Base-by-base conservation (phyloP, 2,888 invertebrate species). In the Augochlorella aurata region DNA sequence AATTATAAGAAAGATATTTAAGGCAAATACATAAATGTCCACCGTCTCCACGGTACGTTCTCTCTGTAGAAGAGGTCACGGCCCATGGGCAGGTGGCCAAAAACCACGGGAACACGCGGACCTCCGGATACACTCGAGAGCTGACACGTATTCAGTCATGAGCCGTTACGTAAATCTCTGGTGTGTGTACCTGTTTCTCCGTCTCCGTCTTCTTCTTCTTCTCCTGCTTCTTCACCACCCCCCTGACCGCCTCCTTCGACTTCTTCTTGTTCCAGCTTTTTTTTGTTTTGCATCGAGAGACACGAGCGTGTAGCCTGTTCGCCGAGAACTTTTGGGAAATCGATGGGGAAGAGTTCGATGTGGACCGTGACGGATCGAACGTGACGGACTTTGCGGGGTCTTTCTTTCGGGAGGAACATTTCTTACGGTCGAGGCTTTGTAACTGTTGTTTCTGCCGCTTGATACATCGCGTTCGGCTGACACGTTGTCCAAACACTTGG, bases 71-170 rank as follows among this genome's bases (percentile, higher is more conserved):
- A 78, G 89, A 87, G 91, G 92, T 91, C 91, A 90, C 86, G 90
- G 88, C 89, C 88, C 88, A 85, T 76, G 84, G 89, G 91, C 92
- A 91, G 91, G 91, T 91, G 92, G 89, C 89, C 90, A 78, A 88
- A 89, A 84, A 79, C 79, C 77, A 49, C 82, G 58, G 14, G 54
- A 75, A 69, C 79, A 74, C 84, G 16, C 29, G 29, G 61, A 61
- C 61, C 58, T 58, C 58, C 58, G 83, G 86, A 89, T 85, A 74
- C 81, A 79, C 73, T 68, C 82, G 68, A 68, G 50, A 67, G 82
- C 89, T 82, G 83, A 87, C 87, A 88, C 89, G 87, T 87, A 87
- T 89, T 90, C 88, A 82, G 85, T 90, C 89, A 85, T 74, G 79
- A 89, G 84, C 83, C 85, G 89, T 90, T 90, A 89, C 88, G 89